phyloP scores from a whole-genome alignment of 2,888 invertebrate genomes.

The Drosophila nigricruria region DNA sequence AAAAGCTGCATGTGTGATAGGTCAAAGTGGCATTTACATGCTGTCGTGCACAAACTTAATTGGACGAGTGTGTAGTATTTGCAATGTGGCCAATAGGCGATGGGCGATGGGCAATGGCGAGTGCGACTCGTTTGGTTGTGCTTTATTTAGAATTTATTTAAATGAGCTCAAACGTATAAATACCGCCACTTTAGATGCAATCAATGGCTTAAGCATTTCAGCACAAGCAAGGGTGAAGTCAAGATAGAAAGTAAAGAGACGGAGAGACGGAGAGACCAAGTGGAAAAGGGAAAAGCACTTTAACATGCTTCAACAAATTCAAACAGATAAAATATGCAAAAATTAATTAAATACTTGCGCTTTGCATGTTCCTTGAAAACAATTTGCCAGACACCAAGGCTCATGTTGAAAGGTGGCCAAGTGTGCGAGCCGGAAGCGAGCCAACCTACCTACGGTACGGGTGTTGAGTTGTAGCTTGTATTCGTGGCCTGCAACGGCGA shows the following conservation, averaged over 20 bases:
- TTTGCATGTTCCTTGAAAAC: conserved; percentile 82
- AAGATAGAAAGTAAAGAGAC: conserved; percentile 56
- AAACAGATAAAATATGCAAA: conserved; percentile 83
- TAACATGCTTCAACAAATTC: conserved; percentile 81
- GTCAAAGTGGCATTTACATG: conserved; percentile 63
- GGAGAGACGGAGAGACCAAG: too few relatives aligned
- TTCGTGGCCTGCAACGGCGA: conserved; percentile 58
- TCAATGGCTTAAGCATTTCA: conserved; percentile 81
- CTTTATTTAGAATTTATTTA: conserved; percentile 79
- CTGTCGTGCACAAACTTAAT: conserved; percentile 68
- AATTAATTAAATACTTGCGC: conserved; percentile 82
- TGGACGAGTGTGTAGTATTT: conserved; percentile 57
- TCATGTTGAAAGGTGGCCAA: conserved; percentile 80
- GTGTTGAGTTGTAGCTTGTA: conserved; percentile 69
- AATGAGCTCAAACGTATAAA: conserved; percentile 78
- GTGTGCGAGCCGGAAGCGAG: conserved; percentile 66
- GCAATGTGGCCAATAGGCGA: conserved; percentile 8
- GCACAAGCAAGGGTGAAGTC: conserved; percentile 67
- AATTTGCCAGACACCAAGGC: conserved; percentile 83
- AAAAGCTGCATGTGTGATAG: conserved; percentile 58
- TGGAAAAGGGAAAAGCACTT: conserved; percentile 39
- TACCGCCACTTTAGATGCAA: conserved; percentile 79
- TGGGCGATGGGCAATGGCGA: conserved; percentile 31
- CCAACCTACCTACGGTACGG: conserved; percentile 49
- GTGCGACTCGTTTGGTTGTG: conserved; percentile 46